Evolutionary conservation across 2,888 invertebrate species (phyloP).

Genomic region (Phyto melanocephala): DNA sequence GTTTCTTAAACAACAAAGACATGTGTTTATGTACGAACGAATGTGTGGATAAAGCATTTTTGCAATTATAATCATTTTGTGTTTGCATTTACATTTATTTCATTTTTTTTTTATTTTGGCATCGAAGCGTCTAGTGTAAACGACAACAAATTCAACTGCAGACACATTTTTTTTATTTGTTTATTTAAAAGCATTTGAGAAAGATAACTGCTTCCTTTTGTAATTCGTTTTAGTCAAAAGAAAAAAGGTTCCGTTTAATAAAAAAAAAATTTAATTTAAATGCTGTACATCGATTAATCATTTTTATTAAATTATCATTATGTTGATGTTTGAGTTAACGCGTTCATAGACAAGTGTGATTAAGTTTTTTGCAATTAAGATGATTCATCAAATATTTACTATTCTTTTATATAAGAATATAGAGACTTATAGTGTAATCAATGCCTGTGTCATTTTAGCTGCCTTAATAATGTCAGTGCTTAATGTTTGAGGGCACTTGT

Average conservation of each 20-base stretch:
- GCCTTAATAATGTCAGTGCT: neutral
- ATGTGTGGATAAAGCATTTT: slow-evolving; percentile 4
- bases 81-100: neutral
- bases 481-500: neutral
- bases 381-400: no score
- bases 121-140: neutral
- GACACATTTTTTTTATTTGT: slow-evolving; percentile 20
- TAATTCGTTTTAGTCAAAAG: neutral
- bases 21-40: neutral
- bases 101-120: neutral
- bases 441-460: neutral
- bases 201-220: neutral
- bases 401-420: no score
- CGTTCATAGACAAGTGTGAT: neutral
- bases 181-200: neutral
- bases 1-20: slow-evolving; percentile 35
- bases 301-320: slow-evolving; percentile 17
- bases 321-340: neutral
- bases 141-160: slow-evolving; percentile 6
- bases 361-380: neutral
- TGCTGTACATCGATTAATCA: slow-evolving; percentile 67
- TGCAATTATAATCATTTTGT: slow-evolving; percentile 21
- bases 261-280: neutral
- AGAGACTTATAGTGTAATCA: no score
- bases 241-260: slow-evolving; percentile 24